A percentile compares a stretch with the other conserved stretches of the same genome.
Evolutionary conservation across 1,140 invertebrate species (phyloP).

Genomic region (Pissodes strobi): DNA sequence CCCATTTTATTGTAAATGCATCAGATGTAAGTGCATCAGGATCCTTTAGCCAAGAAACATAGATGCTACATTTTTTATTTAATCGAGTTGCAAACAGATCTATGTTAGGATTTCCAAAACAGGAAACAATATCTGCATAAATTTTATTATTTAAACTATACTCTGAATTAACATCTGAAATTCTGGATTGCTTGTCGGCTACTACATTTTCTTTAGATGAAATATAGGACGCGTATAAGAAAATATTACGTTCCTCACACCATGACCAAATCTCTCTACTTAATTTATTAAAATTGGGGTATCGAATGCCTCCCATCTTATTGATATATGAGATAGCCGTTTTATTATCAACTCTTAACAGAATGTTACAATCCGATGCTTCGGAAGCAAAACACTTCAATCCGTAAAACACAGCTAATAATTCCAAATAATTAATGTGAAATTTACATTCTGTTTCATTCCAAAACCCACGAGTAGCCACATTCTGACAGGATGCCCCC

Average conservation of each 20-base stretch:
- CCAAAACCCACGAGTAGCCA: not conserved
- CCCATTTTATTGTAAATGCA: not conserved
- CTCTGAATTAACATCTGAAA: conserved; percentile 33
- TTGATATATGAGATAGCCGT: conserved; percentile 41
- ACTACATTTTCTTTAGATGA: conserved; percentile 8
- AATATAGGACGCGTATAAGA: conserved; percentile 42
- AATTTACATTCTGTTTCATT: not conserved
- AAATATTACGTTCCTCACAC: conserved; percentile 40
- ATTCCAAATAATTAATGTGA: conserved; percentile 20
- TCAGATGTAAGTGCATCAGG: conserved; percentile 16
- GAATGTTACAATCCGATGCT: conserved; percentile 1
- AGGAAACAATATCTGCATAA: conserved; percentile 3
- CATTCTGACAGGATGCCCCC: not conserved
- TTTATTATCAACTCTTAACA: conserved; percentile 4
- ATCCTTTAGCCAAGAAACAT: conserved; percentile 38
- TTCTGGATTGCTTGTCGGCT: conserved; percentile 40
- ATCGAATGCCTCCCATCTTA: conserved; percentile 42
- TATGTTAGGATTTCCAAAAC: conserved; percentile 29
- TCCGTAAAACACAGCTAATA: conserved; percentile 5
- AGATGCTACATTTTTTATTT: conserved; percentile 45
- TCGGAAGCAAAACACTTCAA: conserved; percentile 5
- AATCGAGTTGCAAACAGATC: conserved; percentile 41
- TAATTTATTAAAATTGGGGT: conserved; percentile 29
- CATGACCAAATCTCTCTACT: conserved; percentile 37
- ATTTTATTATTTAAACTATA: not conserved